Base-by-base conservation (phyloP, 1,140 invertebrate species). In the Ceratoteleas bidentatus region DNA sequence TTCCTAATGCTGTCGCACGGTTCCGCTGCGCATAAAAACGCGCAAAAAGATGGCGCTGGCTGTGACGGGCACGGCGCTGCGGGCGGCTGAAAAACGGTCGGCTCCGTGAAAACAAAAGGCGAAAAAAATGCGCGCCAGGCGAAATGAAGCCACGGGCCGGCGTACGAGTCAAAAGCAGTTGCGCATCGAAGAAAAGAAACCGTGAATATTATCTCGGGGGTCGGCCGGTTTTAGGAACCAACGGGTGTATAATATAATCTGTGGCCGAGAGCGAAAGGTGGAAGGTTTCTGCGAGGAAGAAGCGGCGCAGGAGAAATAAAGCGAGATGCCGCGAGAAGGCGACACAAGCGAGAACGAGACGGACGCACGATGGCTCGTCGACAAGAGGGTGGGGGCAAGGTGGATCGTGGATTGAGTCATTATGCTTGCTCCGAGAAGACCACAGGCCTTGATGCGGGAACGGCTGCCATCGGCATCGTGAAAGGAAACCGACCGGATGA, bases 351-450 rank as follows among this genome's bases (percentile, higher is more conserved):
- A 3, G 5, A 50, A 0, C 24, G 82, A 64, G 83, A 66, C 56
- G 70, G 65, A 82, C 10, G 45, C 57, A 66, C 66, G 80, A 78
- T 83, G 57, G 60, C 72, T 85, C 84, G 81, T 80, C 85, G 83
- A 60, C 54, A 69, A 81, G 78, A 81, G 75, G 86, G 84, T 85
- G 86, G 80, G 84, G 83, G 83, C 85, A 87, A 88, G 88, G 86
- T 88, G 88, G 89, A 90, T 91, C 89, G 89, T 85, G 90, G 89
- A 91, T 91, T 91, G 90, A 91, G 90, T 91, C 90, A 91, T 91
- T 91, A 91, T 90, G 88, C 88, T 90, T 86, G 88, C 86, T 88
- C 84, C 76, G 81, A 88, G 85, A 85, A 91, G 90, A 91, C 90
- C 90, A 90, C 90, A 90, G 89, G 88, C 88, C 88, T 90, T 88